These are phyloP conservation scores for Drosophila tsacasi DNA, from an alignment of 1,140 invertebrate species.

Conservation along the genomic window DNA sequence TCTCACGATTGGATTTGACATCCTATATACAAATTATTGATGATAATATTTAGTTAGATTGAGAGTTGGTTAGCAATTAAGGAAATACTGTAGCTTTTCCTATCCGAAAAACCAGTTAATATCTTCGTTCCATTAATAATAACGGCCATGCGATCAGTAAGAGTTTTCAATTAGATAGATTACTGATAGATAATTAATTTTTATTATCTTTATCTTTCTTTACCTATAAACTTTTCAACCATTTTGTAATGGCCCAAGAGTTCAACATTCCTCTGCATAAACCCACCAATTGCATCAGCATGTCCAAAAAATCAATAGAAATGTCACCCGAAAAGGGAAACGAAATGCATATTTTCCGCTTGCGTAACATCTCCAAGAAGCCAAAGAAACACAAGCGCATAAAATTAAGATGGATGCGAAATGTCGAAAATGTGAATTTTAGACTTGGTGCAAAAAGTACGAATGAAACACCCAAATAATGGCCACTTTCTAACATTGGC, in stretches of 20 bases:
- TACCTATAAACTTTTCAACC: neutral
- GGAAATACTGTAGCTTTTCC: neutral
- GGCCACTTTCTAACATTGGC: slow-evolving; percentile 50
- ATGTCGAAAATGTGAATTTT: slow-evolving; percentile 20
- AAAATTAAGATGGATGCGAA: slow-evolving; percentile 32
- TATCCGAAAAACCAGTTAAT: slow-evolving; percentile 18
- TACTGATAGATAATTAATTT: neutral
- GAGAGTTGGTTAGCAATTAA: slow-evolving; percentile 32
- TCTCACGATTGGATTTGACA: slow-evolving; percentile 29
- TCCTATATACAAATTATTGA: slow-evolving; percentile 40
- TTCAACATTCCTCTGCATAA: neutral
- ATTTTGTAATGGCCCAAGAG: too few relatives aligned
- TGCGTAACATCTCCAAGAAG: slow-evolving; percentile 42
- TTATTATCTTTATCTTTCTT: neutral
- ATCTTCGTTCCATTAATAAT: slow-evolving; percentile 23
- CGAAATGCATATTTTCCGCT: slow-evolving; percentile 29
- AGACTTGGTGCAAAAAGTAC: neutral
- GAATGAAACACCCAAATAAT: slow-evolving; percentile 32
- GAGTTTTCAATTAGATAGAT: neutral
- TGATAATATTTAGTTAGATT: slow-evolving; percentile 25
- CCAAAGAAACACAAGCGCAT: slow-evolving; percentile 16
- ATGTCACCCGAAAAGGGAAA: slow-evolving; percentile 36
- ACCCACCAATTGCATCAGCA: slow-evolving; percentile 10
- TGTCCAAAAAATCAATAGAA: slow-evolving; percentile 19
- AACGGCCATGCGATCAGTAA: neutral